Evolutionary conservation across 2,888 invertebrate genomes (phyloP), one percentile per base, ranked within the genome.

Genomic region (Drosophila eohydei): DNA sequence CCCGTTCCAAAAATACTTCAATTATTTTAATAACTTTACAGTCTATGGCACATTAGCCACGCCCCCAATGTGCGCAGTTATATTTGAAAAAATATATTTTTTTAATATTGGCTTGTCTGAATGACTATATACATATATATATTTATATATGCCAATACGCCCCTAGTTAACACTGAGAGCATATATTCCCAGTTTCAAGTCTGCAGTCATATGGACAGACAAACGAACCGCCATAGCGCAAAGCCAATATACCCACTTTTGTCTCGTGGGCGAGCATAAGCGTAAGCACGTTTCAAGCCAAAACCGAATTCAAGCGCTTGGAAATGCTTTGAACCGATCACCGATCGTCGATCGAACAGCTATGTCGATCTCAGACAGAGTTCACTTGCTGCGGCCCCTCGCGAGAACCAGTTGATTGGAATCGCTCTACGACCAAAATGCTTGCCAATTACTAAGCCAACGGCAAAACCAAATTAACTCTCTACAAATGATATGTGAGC

Each of bases 321-420:
- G 0, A 50, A 57, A 48, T 41, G 63, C 58, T 41, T 41, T 14
- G 48, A 63, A 41, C 43, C 16, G 36, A 44, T 62, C 41, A 12
- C 28, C 44, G 36, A 28, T 43, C 43, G 9, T 16, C 41, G 4
- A 2, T 41, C 11, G 16, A 36, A 5, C 65, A 32, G 11, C 36
- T 34, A 16, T 28, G 21, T 32, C 40, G 21, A 28, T 28, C 40
- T 7, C 58, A 40, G 30, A 30, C 16, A 34, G 48, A 26, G 58
- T 16, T 59, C 48, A 38, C 34, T 7, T 28, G 21, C 43, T 26
- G 12, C 34, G 14, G 14, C 30, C n/a, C 40, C 50, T 11, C n/a
- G 12, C 12, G 6, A 40, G 43, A 70, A 69, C 69, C 69, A 69
- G 69, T 70, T 69, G 52, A 32, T 3, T 43, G 32, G 34, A 62